A percentile compares a stretch with the other conserved stretches of the same genome.
Conservation (phyloP, 2,113 vertebrate genomes). For the Hippocampus guttulatus region DNA sequence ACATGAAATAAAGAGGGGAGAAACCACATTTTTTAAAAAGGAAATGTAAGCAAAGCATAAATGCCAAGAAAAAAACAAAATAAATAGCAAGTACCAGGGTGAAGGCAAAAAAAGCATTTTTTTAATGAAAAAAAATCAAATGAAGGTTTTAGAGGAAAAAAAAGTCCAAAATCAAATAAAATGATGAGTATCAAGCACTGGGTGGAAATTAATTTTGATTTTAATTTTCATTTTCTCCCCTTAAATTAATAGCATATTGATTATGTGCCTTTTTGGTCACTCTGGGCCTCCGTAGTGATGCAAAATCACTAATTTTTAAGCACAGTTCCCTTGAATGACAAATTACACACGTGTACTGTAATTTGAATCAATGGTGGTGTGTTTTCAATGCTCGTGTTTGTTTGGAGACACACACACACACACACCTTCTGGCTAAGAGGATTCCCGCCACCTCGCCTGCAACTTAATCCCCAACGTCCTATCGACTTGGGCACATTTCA, state of each 20-base stretch:
- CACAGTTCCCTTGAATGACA: background rate
- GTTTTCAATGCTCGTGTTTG: background rate
- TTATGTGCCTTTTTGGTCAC: background rate
- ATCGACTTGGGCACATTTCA: background rate
- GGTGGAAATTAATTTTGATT: background rate
- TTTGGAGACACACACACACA: background rate
- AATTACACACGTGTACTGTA: background rate
- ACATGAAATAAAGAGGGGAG: background rate
- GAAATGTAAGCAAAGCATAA: no score
- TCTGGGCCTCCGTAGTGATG: no score
- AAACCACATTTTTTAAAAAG: no score
- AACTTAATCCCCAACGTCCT: conserved; percentile 36
- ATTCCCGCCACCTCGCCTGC: conserved; percentile 28
- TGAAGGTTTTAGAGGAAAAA: no score
- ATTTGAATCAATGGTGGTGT: background rate
- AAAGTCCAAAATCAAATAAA: background rate
- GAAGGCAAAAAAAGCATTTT: background rate
- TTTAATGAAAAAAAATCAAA: no score
- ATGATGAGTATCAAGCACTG: background rate
- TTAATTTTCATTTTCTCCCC: no score
- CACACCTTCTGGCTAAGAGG: conserved; percentile 50
- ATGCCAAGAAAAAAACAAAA: no score
- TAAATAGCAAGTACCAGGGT: no score
- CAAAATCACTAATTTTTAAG: background rate
- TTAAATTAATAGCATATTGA: background rate